phyloP scores from a whole-genome alignment of 2,888 invertebrate species.

The Acanthosepion esculentum region DNA sequence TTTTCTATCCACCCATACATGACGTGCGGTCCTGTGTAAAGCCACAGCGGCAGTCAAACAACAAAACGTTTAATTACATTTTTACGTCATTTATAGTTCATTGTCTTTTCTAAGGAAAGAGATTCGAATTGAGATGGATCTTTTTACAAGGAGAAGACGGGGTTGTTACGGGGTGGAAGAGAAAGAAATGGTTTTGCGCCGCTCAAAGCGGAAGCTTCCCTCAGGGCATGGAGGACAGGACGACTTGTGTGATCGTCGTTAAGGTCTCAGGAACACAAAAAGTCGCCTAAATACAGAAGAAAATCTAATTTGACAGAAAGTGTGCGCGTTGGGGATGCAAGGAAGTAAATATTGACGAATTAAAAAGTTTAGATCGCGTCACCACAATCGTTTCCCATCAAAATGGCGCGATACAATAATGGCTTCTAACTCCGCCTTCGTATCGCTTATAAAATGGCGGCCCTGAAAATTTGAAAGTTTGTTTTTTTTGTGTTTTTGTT shows the following conservation, averaged over 20 bases:
- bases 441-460: background rate
- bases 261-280: slow-evolving; percentile 7
- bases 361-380: background rate
- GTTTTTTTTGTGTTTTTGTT: background rate
- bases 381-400: background rate
- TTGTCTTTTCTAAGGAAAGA: background rate
- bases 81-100: background rate
- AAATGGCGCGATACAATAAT: background rate
- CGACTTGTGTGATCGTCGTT: slow-evolving; percentile 17
- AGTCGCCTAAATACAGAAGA: background rate
- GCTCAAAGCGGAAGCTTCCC: slow-evolving; percentile 2
- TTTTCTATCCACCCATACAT: background rate
- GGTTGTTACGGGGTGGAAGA: background rate
- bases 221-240: slow-evolving; percentile 21
- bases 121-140: slow-evolving; percentile 33
- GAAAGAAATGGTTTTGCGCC: background rate
- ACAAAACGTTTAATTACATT: slow-evolving; percentile 33
- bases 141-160: slow-evolving; percentile 24
- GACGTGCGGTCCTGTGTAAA: background rate
- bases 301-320: slow-evolving; percentile 33
- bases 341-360: slow-evolving; percentile 18
- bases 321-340: background rate
- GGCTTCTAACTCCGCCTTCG: background rate
- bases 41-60: slow-evolving; percentile 8
- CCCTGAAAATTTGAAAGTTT: background rate